Percentiles rank a stretch among this genome's conserved stretches.
phyloP scores from a whole-genome alignment of 2,888 invertebrate genomes.

The Carterocephalus palaemon region DNA sequence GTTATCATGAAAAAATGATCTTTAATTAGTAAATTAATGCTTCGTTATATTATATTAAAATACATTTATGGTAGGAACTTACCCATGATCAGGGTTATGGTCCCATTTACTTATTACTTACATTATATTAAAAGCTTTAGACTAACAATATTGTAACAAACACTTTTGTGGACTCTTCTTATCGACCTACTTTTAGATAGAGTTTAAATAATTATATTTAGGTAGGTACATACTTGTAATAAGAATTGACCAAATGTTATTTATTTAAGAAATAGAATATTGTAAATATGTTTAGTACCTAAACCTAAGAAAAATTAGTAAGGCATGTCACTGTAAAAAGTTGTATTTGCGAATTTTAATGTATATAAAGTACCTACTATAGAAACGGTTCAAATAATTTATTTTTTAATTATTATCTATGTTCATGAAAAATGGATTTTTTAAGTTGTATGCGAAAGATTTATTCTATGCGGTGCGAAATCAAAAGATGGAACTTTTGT shows the following conservation, averaged over 20 bases:
- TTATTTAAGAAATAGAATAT: slow-evolving; percentile 47
- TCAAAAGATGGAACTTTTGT: slow-evolving; percentile 66
- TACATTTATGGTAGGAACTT: too few relatives aligned
- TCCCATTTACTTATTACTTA: too few relatives aligned
- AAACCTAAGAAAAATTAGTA: slow-evolving; percentile 50
- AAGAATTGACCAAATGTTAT: slow-evolving; percentile 77
- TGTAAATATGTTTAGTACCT: too few relatives aligned
- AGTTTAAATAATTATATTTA: slow-evolving; percentile 29
- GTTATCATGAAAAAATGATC: too few relatives aligned
- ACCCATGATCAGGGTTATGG: too few relatives aligned
- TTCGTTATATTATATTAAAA: too few relatives aligned
- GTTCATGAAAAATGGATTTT: slow-evolving; percentile 54
- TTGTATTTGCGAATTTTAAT: slow-evolving; percentile 73
- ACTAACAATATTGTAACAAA: slow-evolving; percentile 9
- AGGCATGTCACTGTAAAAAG: slow-evolving; percentile 64
- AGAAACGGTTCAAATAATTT: slow-evolving; percentile 63
- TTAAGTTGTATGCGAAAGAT: slow-evolving; percentile 66
- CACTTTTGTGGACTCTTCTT: slow-evolving; percentile 13
- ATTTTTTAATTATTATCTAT: slow-evolving; percentile 62
- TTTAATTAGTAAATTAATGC: too few relatives aligned
- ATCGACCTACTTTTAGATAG: slow-evolving; percentile 10
- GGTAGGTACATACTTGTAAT: slow-evolving; percentile 57
- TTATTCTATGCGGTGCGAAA: slow-evolving; percentile 73
- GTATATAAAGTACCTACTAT: slow-evolving; percentile 55
- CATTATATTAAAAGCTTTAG: too few relatives aligned